Evolutionary conservation across 2,888 invertebrate species (phyloP), one percentile per base, ranked within the genome.

Genomic region (Pasiphila rectangulata): DNA sequence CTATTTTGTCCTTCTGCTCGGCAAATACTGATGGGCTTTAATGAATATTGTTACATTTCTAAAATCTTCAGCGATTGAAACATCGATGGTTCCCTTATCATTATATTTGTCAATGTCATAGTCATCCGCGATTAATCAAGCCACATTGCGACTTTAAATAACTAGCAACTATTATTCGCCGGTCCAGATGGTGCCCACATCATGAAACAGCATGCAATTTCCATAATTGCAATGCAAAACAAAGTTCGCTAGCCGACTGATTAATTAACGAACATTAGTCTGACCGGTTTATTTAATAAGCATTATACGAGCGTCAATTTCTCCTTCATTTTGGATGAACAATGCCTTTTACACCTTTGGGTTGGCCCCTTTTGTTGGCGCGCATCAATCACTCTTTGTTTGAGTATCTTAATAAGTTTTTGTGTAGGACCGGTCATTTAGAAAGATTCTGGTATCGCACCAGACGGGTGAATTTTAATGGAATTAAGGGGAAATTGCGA

Each of bases 391-490:
- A 86, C 64, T 59, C 79, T 74, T 86, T 87, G 87, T 86, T 81
- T 80, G 69, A 64, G 76, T 85, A 82, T 86, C 86, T 86, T 87
- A 86, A 86, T 86, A 87, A 83, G 73, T 83, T 85, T 83, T 86
- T 87, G 77, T 85, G 69, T 66, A 64, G 72, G 75, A 71, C 73
- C 82, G 85, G 83, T 84, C 85, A 83, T 80, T 85, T 83, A 80
- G 85, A 85, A 85, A 83, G 81, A 86, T 83, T 75, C 69, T 67
- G 68, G 69, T 72, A 75, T 74, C 73, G 67, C 61, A 61, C 61
- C 60, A 45, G 66, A 62, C 64, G 59, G 67, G 63, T 55, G 61
- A 78, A 77, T 82, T 75, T 74, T 74, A 78, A 82, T 81, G 61
- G 58, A 65, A 57, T 56, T 65, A 62, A 63, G 51, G 56, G 65